These are phyloP conservation scores for Grus americana DNA, from an alignment of 2,113 vertebrate genomes.

Conservation along the genomic window DNA sequence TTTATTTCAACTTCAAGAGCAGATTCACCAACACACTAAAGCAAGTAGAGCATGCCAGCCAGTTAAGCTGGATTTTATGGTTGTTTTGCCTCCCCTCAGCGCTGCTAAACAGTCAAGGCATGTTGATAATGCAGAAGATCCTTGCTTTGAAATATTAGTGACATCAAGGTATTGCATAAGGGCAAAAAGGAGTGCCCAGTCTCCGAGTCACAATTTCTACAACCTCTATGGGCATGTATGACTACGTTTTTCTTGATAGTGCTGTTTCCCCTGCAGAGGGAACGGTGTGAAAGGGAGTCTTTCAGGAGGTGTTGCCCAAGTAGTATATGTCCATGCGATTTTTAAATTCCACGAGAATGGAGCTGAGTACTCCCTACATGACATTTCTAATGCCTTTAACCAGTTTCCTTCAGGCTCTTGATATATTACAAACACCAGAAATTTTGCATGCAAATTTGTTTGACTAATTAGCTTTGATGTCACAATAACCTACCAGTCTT, in stretches of 20 bases:
- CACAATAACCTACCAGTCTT: neutral
- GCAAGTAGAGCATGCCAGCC: neutral
- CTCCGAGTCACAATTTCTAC: neutral
- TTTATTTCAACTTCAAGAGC: neutral
- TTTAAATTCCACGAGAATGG: neutral
- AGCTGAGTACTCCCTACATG: neutral
- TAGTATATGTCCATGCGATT: neutral
- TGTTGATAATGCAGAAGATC: neutral
- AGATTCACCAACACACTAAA: neutral
- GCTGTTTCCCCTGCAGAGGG: neutral
- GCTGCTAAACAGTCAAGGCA: neutral
- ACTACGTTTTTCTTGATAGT: neutral
- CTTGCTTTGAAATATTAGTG: neutral
- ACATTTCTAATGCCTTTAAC: neutral
- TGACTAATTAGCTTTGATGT: neutral
- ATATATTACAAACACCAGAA: neutral
- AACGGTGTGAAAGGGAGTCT: neutral
- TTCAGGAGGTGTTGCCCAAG: neutral
- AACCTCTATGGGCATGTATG: neutral
- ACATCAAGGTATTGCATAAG: neutral
- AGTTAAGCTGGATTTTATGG: neutral
- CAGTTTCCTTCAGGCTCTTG: neutral
- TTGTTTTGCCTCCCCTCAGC: neutral
- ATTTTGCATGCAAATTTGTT: neutral
- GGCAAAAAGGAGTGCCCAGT: neutral